A percentile compares a stretch with the other conserved stretches of the same genome.
phyloP scores from a whole-genome alignment of 2,797 vertebrate species.

The Rhinatrema bivittatum region DNA sequence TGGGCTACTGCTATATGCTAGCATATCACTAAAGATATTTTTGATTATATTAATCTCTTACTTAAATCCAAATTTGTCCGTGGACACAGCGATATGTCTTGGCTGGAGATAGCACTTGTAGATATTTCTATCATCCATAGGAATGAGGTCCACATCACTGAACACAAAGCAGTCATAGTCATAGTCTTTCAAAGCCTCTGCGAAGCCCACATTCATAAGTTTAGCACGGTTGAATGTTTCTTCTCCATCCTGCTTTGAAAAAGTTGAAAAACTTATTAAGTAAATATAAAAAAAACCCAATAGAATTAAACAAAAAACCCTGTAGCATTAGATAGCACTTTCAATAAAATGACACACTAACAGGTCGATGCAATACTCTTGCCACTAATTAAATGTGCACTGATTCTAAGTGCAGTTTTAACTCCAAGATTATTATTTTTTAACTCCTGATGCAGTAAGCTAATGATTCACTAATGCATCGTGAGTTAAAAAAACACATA shows the following conservation, averaged over 20 bases:
- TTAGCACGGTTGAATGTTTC: slow-evolving; percentile 87
- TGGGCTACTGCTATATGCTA: no score
- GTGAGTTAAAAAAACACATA: no score
- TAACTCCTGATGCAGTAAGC: no score
- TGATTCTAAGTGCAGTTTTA: no score
- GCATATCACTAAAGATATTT: no score
- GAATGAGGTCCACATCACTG: slow-evolving; percentile 93
- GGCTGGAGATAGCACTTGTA: slow-evolving; percentile 90
- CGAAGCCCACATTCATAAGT: slow-evolving; percentile 85
- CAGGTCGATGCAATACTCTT: no score
- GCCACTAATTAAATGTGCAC: no score
- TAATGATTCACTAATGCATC: no score
- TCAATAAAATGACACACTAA: no score
- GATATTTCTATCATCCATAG: slow-evolving; percentile 88
- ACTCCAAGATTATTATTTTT: no score
- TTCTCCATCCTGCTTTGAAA: slow-evolving; percentile 68
- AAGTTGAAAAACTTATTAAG: slow-evolving; percentile 13
- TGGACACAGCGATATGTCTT: slow-evolving; percentile 85
- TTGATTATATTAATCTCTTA: slow-evolving; percentile 51
- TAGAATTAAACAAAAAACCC: no score
- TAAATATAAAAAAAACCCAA: background rate
- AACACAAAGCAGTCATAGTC: slow-evolving; percentile 91
- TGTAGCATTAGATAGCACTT: no score
- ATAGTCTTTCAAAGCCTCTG: slow-evolving; percentile 85
- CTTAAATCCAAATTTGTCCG: slow-evolving; percentile 97